phyloP scores from a whole-genome alignment of 1,140 invertebrate genomes.

The Trichonephila clavata region DNA sequence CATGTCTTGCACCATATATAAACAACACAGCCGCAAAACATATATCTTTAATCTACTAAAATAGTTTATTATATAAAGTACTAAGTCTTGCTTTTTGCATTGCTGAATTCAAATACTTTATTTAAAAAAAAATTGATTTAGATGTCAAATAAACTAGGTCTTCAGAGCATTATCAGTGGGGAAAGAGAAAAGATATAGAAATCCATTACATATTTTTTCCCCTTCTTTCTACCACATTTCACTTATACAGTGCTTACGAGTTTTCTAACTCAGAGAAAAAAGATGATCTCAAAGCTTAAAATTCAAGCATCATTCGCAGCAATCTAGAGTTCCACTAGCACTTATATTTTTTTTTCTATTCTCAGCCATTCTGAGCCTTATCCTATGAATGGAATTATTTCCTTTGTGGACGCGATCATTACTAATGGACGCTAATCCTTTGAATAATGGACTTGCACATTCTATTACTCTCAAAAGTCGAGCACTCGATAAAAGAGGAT shows the following conservation, averaged over 20 bases:
- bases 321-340: background rate
- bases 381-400: conserved; percentile 47
- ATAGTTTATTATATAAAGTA: too few species aligned
- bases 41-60: too few species aligned
- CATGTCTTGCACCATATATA: too few species aligned
- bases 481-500: conserved; percentile 1
- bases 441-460: conserved; percentile 50
- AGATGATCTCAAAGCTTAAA: background rate
- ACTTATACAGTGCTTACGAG: background rate
- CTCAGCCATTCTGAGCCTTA: background rate
- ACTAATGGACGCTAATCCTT: conserved; percentile 54
- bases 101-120: background rate
- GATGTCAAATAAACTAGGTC: background rate
- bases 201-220: background rate
- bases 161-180: background rate
- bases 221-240: background rate
- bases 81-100: background rate
- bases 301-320: background rate
- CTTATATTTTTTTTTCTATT: background rate
- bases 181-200: background rate
- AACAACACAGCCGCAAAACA: too few species aligned
- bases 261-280: background rate
- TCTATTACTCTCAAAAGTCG: conserved; percentile 26
- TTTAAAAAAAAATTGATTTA: background rate
- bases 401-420: conserved; percentile 42